These are phyloP conservation scores for Adelges cooleyi DNA, from an alignment of 1,140 invertebrate species.

Conservation along the genomic window DNA sequence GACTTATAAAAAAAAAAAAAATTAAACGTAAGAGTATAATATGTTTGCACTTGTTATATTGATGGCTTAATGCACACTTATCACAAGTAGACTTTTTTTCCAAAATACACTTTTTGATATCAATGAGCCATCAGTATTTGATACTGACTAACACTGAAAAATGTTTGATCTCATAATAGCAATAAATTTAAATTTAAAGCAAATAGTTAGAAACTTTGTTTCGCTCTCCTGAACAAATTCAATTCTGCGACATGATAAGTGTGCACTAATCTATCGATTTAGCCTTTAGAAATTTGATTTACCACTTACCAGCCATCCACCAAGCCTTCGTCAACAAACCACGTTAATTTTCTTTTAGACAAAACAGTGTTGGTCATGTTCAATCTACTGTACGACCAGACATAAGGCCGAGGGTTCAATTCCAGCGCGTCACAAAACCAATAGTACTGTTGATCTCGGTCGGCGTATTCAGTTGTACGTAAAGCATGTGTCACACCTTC, in stretches of 20 bases:
- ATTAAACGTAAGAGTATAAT: neutral
- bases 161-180: neutral
- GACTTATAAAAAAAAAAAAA: too few relatives aligned
- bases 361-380: slow-evolving; percentile 97
- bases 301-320: slow-evolving; percentile 85
- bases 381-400: slow-evolving; percentile 85
- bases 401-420: slow-evolving; percentile 71
- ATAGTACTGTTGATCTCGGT: slow-evolving; percentile 94
- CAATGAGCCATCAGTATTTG: neutral
- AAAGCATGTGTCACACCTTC: slow-evolving; percentile 96
- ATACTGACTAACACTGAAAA: neutral
- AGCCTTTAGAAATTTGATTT: too few relatives aligned
- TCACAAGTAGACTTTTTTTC: too few relatives aligned
- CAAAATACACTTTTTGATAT: neutral
- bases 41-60: too few relatives aligned
- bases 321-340: slow-evolving; percentile 86
- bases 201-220: too few relatives aligned
- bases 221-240: too few relatives aligned
- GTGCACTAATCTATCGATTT: too few relatives aligned
- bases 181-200: neutral
- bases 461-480: slow-evolving; percentile 96
- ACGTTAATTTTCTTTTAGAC: slow-evolving; percentile 93
- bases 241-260: too few relatives aligned
- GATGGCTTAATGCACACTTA: too few relatives aligned
- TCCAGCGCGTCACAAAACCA: slow-evolving; percentile 86